Percentiles rank a stretch among this genome's conserved stretches.
phyloP scores from a whole-genome alignment of 2,888 invertebrate species.

The Rhagium mordax region DNA sequence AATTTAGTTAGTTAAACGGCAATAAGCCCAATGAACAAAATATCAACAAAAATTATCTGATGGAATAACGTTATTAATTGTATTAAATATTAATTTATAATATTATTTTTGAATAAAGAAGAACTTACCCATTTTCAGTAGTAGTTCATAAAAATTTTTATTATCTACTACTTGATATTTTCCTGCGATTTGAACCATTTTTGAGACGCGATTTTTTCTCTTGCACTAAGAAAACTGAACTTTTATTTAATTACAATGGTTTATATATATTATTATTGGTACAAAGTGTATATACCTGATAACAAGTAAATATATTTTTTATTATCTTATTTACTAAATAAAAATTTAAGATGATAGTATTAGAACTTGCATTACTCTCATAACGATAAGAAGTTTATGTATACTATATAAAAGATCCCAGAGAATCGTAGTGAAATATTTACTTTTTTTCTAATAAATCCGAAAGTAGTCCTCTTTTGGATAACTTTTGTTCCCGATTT shows the following conservation, averaged over 20 bases:
- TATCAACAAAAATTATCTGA: too few species aligned
- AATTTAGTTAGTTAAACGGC: too few species aligned
- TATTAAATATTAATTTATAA: not conserved
- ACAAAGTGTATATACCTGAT: not conserved
- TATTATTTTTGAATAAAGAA: not conserved
- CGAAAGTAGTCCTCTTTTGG: too few species aligned
- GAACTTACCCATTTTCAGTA: slow-evolving; percentile 52
- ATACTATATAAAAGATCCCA: too few species aligned
- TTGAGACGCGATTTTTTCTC: not conserved
- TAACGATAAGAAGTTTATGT: too few species aligned
- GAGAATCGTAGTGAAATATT: too few species aligned
- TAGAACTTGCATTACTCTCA: not conserved
- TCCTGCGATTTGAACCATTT: slow-evolving; percentile 55
- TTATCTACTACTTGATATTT: slow-evolving; percentile 54
- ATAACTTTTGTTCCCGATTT: too few species aligned
- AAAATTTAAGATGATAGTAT: not conserved
- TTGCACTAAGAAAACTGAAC: not conserved
- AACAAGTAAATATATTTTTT: not conserved
- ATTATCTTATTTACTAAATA: not conserved
- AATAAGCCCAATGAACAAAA: too few species aligned
- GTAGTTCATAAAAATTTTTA: slow-evolving; percentile 54
- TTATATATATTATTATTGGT: not conserved
- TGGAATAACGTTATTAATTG: too few species aligned
- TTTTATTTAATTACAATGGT: not conserved
- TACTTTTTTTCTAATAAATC: too few species aligned